Conservation (phyloP, 2,113 vertebrate genomes). For the Trematocara macrostoma region DNA sequence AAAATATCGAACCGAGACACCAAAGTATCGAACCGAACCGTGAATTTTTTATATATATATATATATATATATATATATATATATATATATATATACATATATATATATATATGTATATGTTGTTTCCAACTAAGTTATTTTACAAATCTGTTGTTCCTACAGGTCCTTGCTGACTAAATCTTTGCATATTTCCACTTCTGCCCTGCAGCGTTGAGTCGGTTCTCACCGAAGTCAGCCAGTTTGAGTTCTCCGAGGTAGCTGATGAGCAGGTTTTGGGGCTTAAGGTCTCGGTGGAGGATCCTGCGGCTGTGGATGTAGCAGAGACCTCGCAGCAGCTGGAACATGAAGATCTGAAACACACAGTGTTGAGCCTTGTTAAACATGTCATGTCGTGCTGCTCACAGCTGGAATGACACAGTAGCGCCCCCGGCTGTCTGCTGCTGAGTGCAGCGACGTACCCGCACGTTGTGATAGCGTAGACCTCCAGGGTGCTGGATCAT, state of each 20-base stretch:
- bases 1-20: no score
- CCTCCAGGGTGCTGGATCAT: slow-evolving; percentile 86
- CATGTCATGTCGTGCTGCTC: not conserved
- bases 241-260: slow-evolving; percentile 91
- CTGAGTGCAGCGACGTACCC: slow-evolving; percentile 48
- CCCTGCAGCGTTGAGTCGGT: not conserved
- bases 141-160: not conserved
- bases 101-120: fast-evolving
- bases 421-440: not conserved
- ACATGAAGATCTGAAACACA: slow-evolving; percentile 83
- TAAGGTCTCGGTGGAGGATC: slow-evolving; percentile 90
- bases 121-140: not conserved
- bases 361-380: not conserved
- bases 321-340: slow-evolving; percentile 85
- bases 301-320: slow-evolving; percentile 82
- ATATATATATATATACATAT: not conserved
- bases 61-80: no score
- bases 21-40: no score
- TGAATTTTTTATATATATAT: no score
- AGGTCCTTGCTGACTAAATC: not conserved
- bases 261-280: slow-evolving; percentile 93
- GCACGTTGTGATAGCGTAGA: slow-evolving; percentile 77
- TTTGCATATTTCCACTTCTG: not conserved
- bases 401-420: not conserved
- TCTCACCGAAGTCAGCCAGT: slow-evolving; percentile 86